A percentile compares a stretch with the other conserved stretches of the same genome.
Evolutionary conservation across 2,113 vertebrate species (phyloP).

Genomic region (Nothocercus nigrocapillus): DNA sequence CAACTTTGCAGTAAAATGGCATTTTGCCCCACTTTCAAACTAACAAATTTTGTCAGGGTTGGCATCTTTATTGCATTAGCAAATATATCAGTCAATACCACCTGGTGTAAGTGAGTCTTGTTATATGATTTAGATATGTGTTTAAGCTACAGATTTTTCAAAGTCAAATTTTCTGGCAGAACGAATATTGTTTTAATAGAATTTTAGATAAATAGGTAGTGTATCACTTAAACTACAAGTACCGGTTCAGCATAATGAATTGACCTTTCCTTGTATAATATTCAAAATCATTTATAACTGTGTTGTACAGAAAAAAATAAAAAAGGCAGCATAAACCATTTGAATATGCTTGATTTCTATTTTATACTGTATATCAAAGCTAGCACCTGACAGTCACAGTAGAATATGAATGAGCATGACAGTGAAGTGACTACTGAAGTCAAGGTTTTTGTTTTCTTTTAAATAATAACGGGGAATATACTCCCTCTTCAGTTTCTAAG

Average conservation of each 20-base stretch:
- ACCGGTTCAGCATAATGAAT: conserved; percentile 50
- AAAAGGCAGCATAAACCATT: background rate
- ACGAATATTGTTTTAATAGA: conserved; percentile 55
- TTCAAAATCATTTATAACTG: conserved; percentile 44
- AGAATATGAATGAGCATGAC: background rate
- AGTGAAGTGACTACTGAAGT: background rate
- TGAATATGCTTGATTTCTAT: conserved; percentile 36
- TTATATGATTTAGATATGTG: conserved; percentile 47
- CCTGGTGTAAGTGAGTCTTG: conserved; percentile 54
- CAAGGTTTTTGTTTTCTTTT: conserved; percentile 4
- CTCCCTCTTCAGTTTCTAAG: background rate
- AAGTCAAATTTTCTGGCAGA: conserved; percentile 61
- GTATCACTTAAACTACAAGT: background rate
- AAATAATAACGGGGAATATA: conserved; percentile 8
- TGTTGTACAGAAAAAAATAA: background rate
- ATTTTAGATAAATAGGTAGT: conserved; percentile 47
- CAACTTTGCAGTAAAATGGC: conserved; percentile 57
- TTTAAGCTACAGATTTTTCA: conserved; percentile 52
- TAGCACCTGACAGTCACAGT: conserved; percentile 26
- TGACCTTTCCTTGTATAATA: conserved; percentile 4
- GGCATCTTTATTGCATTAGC: conserved; percentile 71
- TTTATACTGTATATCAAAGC: conserved; percentile 6
- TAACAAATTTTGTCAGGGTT: conserved; percentile 68
- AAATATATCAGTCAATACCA: conserved; percentile 68
- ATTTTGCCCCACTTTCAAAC: conserved; percentile 66